phyloP scores from a whole-genome alignment of 2,797 vertebrate species.

The Sarcoramphus papa region DNA sequence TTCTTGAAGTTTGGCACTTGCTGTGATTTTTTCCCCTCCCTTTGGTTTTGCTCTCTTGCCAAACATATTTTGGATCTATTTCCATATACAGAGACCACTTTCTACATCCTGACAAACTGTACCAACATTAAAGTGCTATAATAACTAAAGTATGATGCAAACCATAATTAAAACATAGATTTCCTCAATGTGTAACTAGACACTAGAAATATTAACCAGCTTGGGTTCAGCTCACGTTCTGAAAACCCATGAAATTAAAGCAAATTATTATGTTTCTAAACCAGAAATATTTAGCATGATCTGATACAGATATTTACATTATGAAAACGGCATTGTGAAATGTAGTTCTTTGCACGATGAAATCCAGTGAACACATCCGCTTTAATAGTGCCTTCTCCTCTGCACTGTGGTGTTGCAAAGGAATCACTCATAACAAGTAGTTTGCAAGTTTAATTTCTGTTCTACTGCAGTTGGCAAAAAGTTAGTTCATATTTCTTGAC shows the following conservation, averaged over 20 bases:
- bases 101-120: constrained; percentile 69
- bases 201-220: constrained; percentile 69
- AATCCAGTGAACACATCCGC: not conserved
- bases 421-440: not conserved
- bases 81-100: constrained; percentile 68
- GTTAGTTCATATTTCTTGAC: not conserved
- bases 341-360: not conserved
- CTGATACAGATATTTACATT: constrained; percentile 17
- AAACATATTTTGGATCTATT: constrained; percentile 70
- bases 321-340: constrained; percentile 23
- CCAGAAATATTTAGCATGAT: constrained; percentile 4
- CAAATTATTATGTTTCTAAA: constrained; percentile 45
- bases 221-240: constrained; percentile 53
- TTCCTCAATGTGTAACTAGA: constrained; percentile 71
- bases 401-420: not conserved
- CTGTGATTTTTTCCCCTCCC: constrained; percentile 48
- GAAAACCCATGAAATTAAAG: constrained; percentile 57
- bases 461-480: not conserved
- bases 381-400: not conserved
- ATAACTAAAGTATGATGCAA: constrained; percentile 74
- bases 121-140: constrained; percentile 69
- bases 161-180: constrained; percentile 72
- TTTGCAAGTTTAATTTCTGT: not conserved
- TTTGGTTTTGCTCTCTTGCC: constrained; percentile 68
- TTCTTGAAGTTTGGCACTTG: constrained; percentile 67